Base-by-base conservation (phyloP, 2,888 invertebrate genomes). In the Clostera curtula region DNA sequence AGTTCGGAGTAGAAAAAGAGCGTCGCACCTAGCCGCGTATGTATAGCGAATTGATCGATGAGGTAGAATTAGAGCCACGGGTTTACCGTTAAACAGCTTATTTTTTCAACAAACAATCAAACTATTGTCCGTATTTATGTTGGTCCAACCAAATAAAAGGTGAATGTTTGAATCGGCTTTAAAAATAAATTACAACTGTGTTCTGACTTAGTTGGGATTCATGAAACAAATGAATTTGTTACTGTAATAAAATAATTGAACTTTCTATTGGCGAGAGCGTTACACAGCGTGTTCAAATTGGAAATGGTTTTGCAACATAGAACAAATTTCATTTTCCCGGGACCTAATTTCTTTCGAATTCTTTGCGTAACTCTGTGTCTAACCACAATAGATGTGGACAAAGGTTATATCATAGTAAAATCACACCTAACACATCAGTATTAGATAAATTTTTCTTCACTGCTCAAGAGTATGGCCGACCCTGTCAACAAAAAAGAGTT, bases 71-170 rank as follows among this genome's bases (percentile, higher is more conserved):
- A 26, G 31, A 41, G 45, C 42, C 41, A 37, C 39, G 43, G 38
- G 38, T 65, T 62, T 63, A 64, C 57, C 55, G 64, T 61, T 63
- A 35, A 27, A 43, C 49, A 34, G 48, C 40, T 60, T 60, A 55
- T 59, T 64, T 62, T 63, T 60, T 56, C 49, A 49, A 43, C 50
- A 42, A 37, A 56, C 49, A 63, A 61, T 61, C 50, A 57, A 44
- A 48, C 42, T 37, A 34, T 52, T 55, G 51, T 59, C 38, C 49
- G 42, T 56, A 47, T 59, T 61, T 56, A 44, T 30, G 11, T 25
- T 12, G 12, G 31, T 43, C n/a, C n/a, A n/a, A 35, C 38, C 39
- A 37, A 46, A 43, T 46, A 49, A 39, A 47, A 49, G 39, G 36
- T 46, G 38, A n/a, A 39, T 37, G 46, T 52, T 38, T 36, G 34